phyloP scores from a whole-genome alignment of 2,797 vertebrate species.

The Yasuhikotakia modesta region DNA sequence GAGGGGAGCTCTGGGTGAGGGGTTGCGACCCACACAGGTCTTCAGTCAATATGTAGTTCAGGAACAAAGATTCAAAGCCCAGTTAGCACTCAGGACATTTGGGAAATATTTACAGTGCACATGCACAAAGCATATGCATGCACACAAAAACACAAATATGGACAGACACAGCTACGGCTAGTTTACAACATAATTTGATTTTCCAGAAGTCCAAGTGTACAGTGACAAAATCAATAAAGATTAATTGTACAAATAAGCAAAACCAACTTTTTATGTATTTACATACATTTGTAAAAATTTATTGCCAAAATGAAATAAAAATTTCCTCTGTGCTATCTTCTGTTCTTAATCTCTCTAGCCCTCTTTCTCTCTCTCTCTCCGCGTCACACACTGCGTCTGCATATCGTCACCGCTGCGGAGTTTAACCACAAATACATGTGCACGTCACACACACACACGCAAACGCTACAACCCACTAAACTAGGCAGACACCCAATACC shows the following conservation, averaged over 20 bases:
- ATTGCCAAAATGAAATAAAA: neutral
- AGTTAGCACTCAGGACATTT: conserved; percentile 3
- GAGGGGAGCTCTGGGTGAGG: conserved; percentile 72
- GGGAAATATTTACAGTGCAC: conserved; percentile 24
- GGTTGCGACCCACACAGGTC: conserved; percentile 70
- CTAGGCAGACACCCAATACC: conserved; percentile 60
- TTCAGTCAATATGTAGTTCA: conserved; percentile 9
- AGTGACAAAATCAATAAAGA: conserved; percentile 12
- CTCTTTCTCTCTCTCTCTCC: neutral
- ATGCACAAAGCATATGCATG: neutral
- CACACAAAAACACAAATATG: neutral
- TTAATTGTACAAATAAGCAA: conserved; percentile 13
- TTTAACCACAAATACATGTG: conserved; percentile 37
- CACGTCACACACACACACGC: conserved; percentile 29
- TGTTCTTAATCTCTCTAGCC: neutral
- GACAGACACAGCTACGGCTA: neutral
- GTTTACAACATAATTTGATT: neutral
- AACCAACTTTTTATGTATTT: conserved; percentile 7
- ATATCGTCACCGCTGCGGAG: conserved; percentile 25
- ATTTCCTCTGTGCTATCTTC: neutral
- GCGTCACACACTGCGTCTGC: conserved; percentile 1
- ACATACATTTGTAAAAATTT: too few relatives aligned
- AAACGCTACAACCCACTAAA: conserved; percentile 53
- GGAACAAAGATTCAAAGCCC: conserved; percentile 12
- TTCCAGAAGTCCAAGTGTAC: conserved; percentile 26